Evolutionary conservation across 2,797 vertebrate genomes (phyloP).

Genomic region (Myripristis jacobus): DNA sequence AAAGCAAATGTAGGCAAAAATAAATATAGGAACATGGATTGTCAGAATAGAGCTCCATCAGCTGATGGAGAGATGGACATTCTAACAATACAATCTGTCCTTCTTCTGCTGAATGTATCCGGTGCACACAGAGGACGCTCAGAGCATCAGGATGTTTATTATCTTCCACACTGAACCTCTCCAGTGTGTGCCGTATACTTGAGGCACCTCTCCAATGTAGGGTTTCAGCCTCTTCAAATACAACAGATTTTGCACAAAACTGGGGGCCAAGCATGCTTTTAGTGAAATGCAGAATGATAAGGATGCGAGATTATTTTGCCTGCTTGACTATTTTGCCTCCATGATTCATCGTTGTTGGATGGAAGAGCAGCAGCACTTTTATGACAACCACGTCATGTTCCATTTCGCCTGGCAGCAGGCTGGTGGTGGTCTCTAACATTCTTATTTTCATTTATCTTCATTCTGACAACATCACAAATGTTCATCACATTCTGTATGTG

Average conservation of each 20-base stretch:
- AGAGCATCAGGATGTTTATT: slow-evolving; percentile 2
- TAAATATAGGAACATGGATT: background rate
- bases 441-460: no score
- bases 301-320: no score
- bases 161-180: background rate
- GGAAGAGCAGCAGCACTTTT: no score
- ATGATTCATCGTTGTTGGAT: no score
- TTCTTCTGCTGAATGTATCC: no score
- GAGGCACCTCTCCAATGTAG: slow-evolving; percentile 4
- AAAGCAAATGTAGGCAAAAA: background rate
- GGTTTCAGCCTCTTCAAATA: slow-evolving; percentile 4
- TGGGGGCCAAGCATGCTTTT: background rate
- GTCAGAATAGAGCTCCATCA: background rate
- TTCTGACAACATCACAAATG: no score
- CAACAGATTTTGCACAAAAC: background rate
- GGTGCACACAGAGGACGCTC: background rate
- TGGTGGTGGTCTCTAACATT: no score
- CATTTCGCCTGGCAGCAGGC: no score
- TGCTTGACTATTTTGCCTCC: no score
- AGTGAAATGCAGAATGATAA: no score
- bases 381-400: no score
- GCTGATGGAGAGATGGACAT: background rate
- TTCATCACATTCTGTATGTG: no score
- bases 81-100: background rate
- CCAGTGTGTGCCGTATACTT: background rate